Conservation (phyloP, 1,140 invertebrate species). For the Saccostrea glomerata region DNA sequence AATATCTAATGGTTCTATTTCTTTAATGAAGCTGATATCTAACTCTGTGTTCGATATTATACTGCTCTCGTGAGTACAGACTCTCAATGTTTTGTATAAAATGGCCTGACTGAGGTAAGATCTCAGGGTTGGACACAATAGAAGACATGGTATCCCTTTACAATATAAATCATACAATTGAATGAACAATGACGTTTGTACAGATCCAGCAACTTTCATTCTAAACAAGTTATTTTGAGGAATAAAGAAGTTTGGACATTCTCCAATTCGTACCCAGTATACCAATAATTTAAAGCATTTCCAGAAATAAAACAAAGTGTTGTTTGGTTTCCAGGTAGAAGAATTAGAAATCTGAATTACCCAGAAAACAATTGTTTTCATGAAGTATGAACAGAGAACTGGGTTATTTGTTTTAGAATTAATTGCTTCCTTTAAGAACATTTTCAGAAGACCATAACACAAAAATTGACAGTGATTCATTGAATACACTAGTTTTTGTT, state of each 20-base stretch:
- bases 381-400: background rate
- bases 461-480: too few relatives aligned
- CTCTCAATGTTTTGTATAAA: background rate
- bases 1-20: background rate
- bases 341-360: background rate
- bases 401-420: too few relatives aligned
- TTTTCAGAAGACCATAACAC: too few relatives aligned
- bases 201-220: background rate
- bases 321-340: background rate
- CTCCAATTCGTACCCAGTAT: background rate
- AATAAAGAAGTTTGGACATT: too few relatives aligned
- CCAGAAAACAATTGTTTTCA: background rate
- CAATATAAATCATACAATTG: background rate
- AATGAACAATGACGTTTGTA: background rate
- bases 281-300: background rate
- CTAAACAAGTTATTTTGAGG: background rate
- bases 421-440: too few relatives aligned
- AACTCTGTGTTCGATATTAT: background rate
- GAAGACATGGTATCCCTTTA: background rate
- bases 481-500: too few relatives aligned
- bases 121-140: background rate
- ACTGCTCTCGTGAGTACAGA: background rate
- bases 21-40: background rate
- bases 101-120: background rate
- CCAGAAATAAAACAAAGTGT: background rate